A percentile compares a stretch with the other conserved stretches of the same genome.
Conservation (phyloP, 2,888 invertebrate species). For the Himalopsyche kuldschensis region DNA sequence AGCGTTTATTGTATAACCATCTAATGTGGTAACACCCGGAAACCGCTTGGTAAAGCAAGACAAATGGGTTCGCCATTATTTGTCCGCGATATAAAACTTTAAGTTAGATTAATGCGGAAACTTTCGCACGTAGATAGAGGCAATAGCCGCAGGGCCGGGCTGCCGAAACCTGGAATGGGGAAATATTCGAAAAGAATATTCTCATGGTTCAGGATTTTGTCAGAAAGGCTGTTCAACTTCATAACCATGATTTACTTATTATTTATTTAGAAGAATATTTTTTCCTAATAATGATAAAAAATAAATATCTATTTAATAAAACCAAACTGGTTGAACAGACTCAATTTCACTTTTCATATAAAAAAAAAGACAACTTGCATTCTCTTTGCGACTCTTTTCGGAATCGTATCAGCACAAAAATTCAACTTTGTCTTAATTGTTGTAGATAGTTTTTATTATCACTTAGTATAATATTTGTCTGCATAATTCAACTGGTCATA, state of each 20-base stretch:
- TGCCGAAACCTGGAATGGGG: neutral
- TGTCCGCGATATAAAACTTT: conserved; percentile 25
- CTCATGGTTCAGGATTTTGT: neutral
- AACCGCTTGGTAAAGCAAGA: conserved; percentile 13
- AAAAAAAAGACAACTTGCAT: too few species aligned
- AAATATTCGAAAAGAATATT: neutral
- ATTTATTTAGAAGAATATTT: too few species aligned
- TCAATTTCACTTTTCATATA: too few species aligned
- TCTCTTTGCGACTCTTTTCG: too few species aligned
- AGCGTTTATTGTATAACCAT: neutral
- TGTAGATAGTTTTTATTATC: too few species aligned
- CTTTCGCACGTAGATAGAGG: conserved; percentile 16
- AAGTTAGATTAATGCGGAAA: conserved; percentile 26
- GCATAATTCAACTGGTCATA: too few species aligned
- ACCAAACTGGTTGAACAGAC: too few species aligned
- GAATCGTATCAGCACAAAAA: too few species aligned
- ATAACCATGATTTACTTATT: neutral
- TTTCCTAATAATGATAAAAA: too few species aligned
- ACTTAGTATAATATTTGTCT: too few species aligned
- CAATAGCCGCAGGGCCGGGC: neutral
- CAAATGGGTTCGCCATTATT: conserved; percentile 21
- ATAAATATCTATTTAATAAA: too few species aligned
- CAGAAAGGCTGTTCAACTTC: neutral
- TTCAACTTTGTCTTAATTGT: too few species aligned
- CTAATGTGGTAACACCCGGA: neutral